These are phyloP conservation scores for Drosophila tanythrix DNA, from an alignment of 2,888 invertebrate genomes.

Conservation along the genomic window DNA sequence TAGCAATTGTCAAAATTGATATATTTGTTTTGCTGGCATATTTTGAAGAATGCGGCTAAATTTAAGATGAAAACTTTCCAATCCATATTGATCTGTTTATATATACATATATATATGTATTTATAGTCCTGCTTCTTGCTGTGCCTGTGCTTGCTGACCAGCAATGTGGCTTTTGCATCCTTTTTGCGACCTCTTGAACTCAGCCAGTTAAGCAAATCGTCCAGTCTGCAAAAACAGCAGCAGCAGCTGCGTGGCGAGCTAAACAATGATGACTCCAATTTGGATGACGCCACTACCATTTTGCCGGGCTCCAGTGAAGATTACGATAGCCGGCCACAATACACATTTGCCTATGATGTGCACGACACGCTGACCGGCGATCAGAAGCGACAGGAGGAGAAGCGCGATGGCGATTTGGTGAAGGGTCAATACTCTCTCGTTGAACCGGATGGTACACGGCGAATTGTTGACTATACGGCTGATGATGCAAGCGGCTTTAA, in stretches of 20 bases:
- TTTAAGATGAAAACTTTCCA: neutral
- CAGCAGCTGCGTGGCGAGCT: slow-evolving; percentile 53
- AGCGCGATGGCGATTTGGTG: slow-evolving; percentile 86
- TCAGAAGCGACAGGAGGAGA: slow-evolving; percentile 86
- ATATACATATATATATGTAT: neutral
- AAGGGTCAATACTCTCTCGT: slow-evolving; percentile 85
- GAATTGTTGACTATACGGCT: slow-evolving; percentile 86
- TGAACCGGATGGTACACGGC: slow-evolving; percentile 86
- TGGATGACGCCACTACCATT: slow-evolving; percentile 65
- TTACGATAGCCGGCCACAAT: slow-evolving; percentile 85
- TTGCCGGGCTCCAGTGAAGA: slow-evolving; percentile 83
- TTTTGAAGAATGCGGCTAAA: neutral
- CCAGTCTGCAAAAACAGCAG: slow-evolving; percentile 39
- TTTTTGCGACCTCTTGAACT: slow-evolving; percentile 79
- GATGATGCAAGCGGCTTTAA: slow-evolving; percentile 86
- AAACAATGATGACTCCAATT: slow-evolving; percentile 58
- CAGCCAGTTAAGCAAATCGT: slow-evolving; percentile 67
- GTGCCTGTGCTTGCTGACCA: slow-evolving; percentile 72
- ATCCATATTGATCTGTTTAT: neutral
- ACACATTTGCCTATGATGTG: slow-evolving; percentile 86
- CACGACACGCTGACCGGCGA: slow-evolving; percentile 86
- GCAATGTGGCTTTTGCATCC: slow-evolving; percentile 70
- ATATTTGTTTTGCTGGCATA: slow-evolving; percentile 34
- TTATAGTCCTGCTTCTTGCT: slow-evolving; percentile 71
- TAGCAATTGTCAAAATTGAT: slow-evolving; percentile 48